Evolutionary conservation across 1,140 invertebrate genomes (phyloP), one percentile per base, ranked within the genome.

Genomic region (Drosophila elegans): DNA sequence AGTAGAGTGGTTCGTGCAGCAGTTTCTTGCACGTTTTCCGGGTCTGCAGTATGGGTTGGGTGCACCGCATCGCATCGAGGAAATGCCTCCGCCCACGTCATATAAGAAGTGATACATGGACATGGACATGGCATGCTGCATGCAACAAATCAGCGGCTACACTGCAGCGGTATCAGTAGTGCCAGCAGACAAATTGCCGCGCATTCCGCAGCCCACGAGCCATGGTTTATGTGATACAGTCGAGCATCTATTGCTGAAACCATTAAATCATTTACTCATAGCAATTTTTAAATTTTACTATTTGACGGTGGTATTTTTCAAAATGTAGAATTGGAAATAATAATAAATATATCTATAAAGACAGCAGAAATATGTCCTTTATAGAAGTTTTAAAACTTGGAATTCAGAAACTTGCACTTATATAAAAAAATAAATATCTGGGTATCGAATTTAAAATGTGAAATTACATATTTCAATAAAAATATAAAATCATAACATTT

Each of bases 11-110:
- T 57, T 48, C 54, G 54, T 66, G 54, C 44, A 27, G 54, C 63
- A 66, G 45, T 66, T 42, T 57, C 71, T 44, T 44, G 44, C 36
- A 34, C 49, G 21, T 38, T 62, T 61, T 61, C 57, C 57, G 57
- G 66, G 66, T 52, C 54, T 66, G 13, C 53, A 27, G 39, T 56
- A 41, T 12, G 41, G 42, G 39, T n/a, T 42, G 29, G 49, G 34
- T 25, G 38, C 48, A 34, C 25, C 48, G 27, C 46, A 29, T 51
- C 39, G 27, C 46, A 29, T 51, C 36, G 48, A 82, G 80, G 80
- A 82, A 82, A 71, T 48, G 55, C 44, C 45, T 29, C 55, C 78
- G 63, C 80, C 79, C 62, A 80, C 78, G 52, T 81, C 74, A 80
- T 63, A 39, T 57, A 55, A 42, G 53, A 57, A 56, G 36, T 44